Conservation (phyloP, 1,140 invertebrate genomes). For the Drosophila chauvacae region DNA sequence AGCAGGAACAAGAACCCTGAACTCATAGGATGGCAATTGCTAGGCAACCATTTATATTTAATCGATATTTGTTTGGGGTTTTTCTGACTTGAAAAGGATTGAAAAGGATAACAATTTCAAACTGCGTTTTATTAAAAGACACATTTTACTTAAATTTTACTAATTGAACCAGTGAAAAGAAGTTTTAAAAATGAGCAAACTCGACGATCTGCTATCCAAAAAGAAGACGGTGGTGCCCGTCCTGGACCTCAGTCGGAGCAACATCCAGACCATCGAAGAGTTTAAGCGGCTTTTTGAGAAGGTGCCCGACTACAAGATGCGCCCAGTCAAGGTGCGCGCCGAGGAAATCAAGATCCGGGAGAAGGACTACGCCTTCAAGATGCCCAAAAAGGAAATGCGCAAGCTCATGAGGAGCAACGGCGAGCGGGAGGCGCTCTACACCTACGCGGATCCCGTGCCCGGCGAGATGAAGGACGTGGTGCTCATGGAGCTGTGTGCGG, state of each 20-base stretch:
- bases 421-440: slow-evolving; percentile 70
- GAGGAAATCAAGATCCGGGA: slow-evolving; percentile 89
- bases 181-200: slow-evolving; percentile 86
- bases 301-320: slow-evolving; percentile 95
- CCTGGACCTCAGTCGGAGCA: slow-evolving; percentile 92
- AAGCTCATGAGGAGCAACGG: slow-evolving; percentile 73
- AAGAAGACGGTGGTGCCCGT: slow-evolving; percentile 93
- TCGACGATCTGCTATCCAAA: slow-evolving; percentile 92
- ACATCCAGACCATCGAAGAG: slow-evolving; percentile 91
- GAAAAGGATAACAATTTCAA: no score
- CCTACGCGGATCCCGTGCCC: slow-evolving; percentile 92
- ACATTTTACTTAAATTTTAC: no score
- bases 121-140: no score
- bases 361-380: slow-evolving; percentile 86
- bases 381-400: slow-evolving; percentile 76
- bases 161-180: not conserved
- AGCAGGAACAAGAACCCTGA: not conserved
- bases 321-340: slow-evolving; percentile 90
- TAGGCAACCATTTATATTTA: slow-evolving; percentile 34
- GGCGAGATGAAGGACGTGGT: slow-evolving; percentile 89
- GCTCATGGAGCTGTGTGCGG: slow-evolving; percentile 91
- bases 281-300: slow-evolving; percentile 92
- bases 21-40: not conserved
- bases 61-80: slow-evolving; percentile 53
- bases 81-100: not conserved